Base-by-base conservation (phyloP, 1,140 invertebrate species). In the Ridgeia piscesae region DNA sequence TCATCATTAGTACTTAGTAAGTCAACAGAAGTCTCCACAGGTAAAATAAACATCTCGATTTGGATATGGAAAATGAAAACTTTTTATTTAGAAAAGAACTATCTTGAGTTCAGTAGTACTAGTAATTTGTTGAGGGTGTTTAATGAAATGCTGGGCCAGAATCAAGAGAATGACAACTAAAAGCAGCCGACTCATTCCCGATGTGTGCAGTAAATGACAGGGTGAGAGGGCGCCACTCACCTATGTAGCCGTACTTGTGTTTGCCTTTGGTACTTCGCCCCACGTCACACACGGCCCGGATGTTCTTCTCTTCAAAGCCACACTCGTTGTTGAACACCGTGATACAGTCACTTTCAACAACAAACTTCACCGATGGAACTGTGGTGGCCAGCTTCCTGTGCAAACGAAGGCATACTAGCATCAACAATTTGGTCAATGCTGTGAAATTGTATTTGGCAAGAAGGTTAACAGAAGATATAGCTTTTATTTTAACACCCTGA, bases 261-360 rank as follows among this genome's bases (percentile, higher is more conserved):
- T 95, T 95, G 33, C 94, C 95, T 93, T 96, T 96, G 14, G 96
- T 96, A 91, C 95, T 96, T 88, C 94, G 92, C 11, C 95, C 96
- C 17, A 96, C 95, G 94, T 96, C 96, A 94, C 96, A 96, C 21
- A 96, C 92, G 17, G 96, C 95, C 91, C 95, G 92, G 34, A 96
- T 94, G 92, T 96, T 94, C 91, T 94, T 94, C 92, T 95, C 94
- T 58, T 92, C 89, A 91, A 96, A 96, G 0, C 96, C 96, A 77
- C 89, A 89, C 93, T 96, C 96, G 94, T 96, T 96, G 94, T 96
- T 96, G 6, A 94, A 93, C 4, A 96, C 94, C 88, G 91, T 94
- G 2, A 96, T 94, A 91, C 93, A 93, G 58, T 94, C 93, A 14
- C 93, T 58, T 35, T 94, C 93, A 35, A 96, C 94, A 17, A 94